Evolutionary conservation across 2,888 invertebrate genomes (phyloP).

Genomic region (Myopa tessellatipennis): DNA sequence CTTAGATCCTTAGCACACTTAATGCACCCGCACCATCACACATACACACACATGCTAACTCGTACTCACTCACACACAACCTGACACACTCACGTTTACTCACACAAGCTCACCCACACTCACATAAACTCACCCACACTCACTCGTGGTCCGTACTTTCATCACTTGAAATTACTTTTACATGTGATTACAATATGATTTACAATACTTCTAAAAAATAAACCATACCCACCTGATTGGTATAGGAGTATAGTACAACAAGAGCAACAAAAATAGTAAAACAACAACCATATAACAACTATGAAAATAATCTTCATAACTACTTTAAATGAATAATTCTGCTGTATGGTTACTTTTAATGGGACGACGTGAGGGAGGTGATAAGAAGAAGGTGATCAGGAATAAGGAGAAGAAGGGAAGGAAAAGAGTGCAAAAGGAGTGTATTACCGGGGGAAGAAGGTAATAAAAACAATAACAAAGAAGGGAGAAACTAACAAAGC

Average conservation of each 20-base stretch:
- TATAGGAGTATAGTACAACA: not conserved
- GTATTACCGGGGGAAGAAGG: no score
- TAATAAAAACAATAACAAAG: no score
- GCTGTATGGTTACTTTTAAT: no score
- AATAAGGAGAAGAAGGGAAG: no score
- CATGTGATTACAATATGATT: no score
- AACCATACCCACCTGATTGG: not conserved
- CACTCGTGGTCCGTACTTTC: not conserved
- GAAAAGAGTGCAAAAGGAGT: no score
- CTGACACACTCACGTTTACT: not conserved
- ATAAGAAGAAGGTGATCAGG: no score
- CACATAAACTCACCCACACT: not conserved
- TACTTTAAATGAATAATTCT: no score
- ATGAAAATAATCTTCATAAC: no score
- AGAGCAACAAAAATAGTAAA: not conserved
- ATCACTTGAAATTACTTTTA: not conserved
- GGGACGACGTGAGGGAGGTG: no score
- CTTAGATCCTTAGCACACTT: conserved; percentile 13
- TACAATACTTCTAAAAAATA: no score
- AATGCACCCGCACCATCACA: conserved; percentile 11
- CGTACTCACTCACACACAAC: not conserved
- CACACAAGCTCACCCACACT: not conserved
- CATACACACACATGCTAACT: not conserved
- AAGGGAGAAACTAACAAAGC: no score
- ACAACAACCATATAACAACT: not conserved